A percentile compares a stretch with the other conserved stretches of the same genome.
Conservation (phyloP, 2,113 vertebrate species). For the Orycteropus afer region DNA sequence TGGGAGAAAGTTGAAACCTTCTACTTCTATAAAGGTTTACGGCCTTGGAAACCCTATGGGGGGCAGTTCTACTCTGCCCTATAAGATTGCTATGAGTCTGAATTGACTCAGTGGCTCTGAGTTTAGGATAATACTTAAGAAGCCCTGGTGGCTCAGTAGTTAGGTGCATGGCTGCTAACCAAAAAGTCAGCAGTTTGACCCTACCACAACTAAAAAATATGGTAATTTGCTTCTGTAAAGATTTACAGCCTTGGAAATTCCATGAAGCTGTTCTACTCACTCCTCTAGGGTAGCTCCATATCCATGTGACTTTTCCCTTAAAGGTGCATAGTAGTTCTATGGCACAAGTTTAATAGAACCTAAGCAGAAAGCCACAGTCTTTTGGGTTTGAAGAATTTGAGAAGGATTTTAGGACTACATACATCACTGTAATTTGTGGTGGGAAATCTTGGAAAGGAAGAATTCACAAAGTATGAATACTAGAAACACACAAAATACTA, state of each 20-base stretch:
- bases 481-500: no score
- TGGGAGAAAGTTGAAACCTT: no score
- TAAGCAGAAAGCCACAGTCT: background rate
- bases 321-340: background rate
- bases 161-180: background rate
- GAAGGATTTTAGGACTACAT: background rate
- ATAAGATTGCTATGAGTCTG: no score
- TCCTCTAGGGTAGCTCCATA: background rate
- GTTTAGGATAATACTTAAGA: background rate
- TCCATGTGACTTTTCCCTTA: background rate
- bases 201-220: no score
- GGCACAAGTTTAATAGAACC: background rate
- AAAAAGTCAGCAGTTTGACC: background rate
- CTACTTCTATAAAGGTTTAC: no score
- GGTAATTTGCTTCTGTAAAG: no score
- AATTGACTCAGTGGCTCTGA: no score
- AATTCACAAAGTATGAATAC: background rate
- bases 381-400: background rate
- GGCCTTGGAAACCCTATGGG: no score
- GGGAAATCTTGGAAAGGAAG: background rate
- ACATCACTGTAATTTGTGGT: background rate
- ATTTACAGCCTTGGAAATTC: no score
- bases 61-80: no score
- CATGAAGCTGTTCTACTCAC: no score
- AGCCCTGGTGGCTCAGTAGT: background rate